A percentile compares a stretch with the other conserved stretches of the same genome.
These are phyloP conservation scores for Protaetia brevitarsis DNA, from an alignment of 1,140 invertebrate genomes.

Conservation along the genomic window DNA sequence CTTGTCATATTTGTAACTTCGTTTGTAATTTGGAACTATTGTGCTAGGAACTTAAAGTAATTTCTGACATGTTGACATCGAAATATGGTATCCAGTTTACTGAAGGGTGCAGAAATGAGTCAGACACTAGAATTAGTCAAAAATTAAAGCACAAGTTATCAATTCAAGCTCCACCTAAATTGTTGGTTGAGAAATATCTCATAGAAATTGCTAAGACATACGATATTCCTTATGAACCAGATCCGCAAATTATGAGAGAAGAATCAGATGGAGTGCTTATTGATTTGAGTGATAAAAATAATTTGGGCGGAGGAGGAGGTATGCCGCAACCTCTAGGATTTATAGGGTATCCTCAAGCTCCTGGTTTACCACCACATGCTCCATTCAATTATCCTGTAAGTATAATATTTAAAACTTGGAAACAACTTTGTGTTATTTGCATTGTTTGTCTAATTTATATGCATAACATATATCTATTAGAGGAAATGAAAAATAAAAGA, in stretches of 20 bases:
- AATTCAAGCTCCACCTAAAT: slow-evolving; percentile 92
- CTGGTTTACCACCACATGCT: slow-evolving; percentile 53
- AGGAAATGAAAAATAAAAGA: too few relatives aligned
- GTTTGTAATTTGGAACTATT: background rate
- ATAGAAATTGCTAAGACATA: slow-evolving; percentile 97
- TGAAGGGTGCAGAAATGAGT: slow-evolving; percentile 76
- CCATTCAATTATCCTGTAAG: slow-evolving; percentile 61
- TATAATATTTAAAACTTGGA: too few relatives aligned
- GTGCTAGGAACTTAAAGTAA: slow-evolving; percentile 79
- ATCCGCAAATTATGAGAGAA: slow-evolving; percentile 86
- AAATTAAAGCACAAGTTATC: slow-evolving; percentile 96
- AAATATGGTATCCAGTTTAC: slow-evolving; percentile 96
- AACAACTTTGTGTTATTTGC: too few relatives aligned
- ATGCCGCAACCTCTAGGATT: slow-evolving; percentile 71
- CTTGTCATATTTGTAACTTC: background rate
- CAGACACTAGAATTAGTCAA: slow-evolving; percentile 81
- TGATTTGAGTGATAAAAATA: slow-evolving; percentile 66
- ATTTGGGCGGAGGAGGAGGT: slow-evolving; percentile 56
- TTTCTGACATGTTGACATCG: slow-evolving; percentile 81
- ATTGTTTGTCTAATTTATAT: too few relatives aligned
- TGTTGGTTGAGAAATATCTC: slow-evolving; percentile 93
- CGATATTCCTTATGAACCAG: slow-evolving; percentile 87
- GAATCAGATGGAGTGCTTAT: slow-evolving; percentile 76
- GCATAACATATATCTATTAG: too few relatives aligned
- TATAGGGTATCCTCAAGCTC: slow-evolving; percentile 70